Percentiles rank a stretch among this genome's conserved stretches.
Evolutionary conservation across 2,113 vertebrate genomes (phyloP).

Genomic region (Gymnarchus niloticus): DNA sequence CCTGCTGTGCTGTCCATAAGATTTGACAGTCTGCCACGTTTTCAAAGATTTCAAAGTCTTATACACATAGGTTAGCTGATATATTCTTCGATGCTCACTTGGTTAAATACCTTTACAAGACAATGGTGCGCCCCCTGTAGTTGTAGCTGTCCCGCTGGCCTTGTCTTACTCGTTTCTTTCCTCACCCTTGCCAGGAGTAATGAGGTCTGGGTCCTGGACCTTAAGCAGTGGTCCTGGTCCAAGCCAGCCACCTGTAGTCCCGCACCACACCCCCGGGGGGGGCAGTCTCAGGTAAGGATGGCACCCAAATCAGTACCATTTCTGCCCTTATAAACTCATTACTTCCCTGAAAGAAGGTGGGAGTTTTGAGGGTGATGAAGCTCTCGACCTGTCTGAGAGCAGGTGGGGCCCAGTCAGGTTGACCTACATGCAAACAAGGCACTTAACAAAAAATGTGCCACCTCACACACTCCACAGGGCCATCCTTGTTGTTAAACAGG

Average conservation of each 20-base stretch:
- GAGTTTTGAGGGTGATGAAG: background rate
- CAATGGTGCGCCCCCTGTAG: background rate
- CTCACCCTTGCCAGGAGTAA: constrained; percentile 74
- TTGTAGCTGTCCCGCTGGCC: background rate
- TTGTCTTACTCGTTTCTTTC: constrained; percentile 27
- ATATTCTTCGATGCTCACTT: background rate
- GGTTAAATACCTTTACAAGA: background rate
- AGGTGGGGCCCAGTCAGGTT: background rate
- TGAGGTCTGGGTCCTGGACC: constrained; percentile 92
- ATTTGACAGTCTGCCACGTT: too few species aligned
- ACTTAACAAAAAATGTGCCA: too few species aligned
- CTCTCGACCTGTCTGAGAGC: background rate
- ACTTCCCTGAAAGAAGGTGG: background rate
- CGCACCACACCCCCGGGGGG: constrained; percentile 84
- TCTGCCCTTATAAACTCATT: background rate
- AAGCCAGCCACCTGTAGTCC: constrained; percentile 81
- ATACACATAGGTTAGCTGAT: background rate
- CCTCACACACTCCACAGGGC: background rate
- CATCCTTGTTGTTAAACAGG: background rate
- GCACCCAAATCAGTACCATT: background rate
- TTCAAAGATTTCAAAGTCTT: background rate
- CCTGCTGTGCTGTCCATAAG: background rate
- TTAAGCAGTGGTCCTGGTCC: constrained; percentile 97
- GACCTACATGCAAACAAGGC: too few species aligned
- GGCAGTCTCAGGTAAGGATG: constrained; percentile 84